Base-by-base conservation (phyloP, 1,140 invertebrate species). In the Ostrea denselamellosa region DNA sequence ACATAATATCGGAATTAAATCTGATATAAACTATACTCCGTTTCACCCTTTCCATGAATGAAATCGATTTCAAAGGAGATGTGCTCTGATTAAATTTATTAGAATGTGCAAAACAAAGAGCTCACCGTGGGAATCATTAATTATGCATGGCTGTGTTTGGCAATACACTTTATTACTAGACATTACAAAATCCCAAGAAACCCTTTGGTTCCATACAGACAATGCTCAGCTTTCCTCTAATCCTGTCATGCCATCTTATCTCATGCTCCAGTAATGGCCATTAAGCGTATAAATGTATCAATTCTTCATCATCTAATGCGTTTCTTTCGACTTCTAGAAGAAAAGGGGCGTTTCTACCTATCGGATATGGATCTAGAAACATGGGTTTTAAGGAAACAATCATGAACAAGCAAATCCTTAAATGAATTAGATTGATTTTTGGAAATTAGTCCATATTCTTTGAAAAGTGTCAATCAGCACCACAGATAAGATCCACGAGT, bases 71-170 rank as follows among this genome's bases (percentile, higher is more conserved):
- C 56, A 62, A 62, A 7, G 56, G 14, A 62, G n/a, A 62, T 62
- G 34, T 44, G 56, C 56, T n/a, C 7, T 62, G 56, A 62, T 62
- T n/a, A 62, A 62, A 62, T 62, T 62, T 62, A 62, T 62, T n/a
- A n/a, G 56, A 62, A 62, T 62, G 56, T 62, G 56, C 56, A 62
- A 62, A 62, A 19, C n/a, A 62, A 62, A 62, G 56, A 62, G n/a
- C 7, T 17, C 17, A 62, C n/a, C 56, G n/a, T 62, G 56, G 56
- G 56, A 62, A 8, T 8, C 14, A 62, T 62, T 19, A 62, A 62
- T 62, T 7, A 62, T 62, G 56, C 1, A n/a, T 19, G 17, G n/a
- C 17, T 62, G 17, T 62, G 17, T n/a, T 62, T 19, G 14, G 56
- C 56, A 62, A 62, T 62, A 62, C 17, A 62, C 56, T 62, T 62